Base-by-base conservation (phyloP, 2,797 vertebrate genomes). In the Leptoclinus maculatus region DNA sequence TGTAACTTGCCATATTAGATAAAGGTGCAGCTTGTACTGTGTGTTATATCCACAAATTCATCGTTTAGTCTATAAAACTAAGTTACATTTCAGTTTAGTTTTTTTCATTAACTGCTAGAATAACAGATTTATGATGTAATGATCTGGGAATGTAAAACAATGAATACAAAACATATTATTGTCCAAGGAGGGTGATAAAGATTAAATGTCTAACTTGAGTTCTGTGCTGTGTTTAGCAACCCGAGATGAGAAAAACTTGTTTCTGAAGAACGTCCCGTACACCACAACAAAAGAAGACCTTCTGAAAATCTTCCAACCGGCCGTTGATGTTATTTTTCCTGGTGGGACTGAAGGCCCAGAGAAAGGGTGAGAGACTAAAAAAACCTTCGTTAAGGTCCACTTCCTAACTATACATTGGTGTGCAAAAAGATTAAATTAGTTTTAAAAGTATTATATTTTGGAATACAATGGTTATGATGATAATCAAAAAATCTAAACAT, bases 201-300 rank as follows among this genome's bases (percentile, higher is more conserved):
- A 39, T 41, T 25, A 4, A 47, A 53, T 27, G 5, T 51, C 32
- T 49, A 34, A 78, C 34, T 49, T 59, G 53, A 51, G 2, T 3
- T 34, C 13, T 63, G 8, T 56, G 3, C 7, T 66, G 49, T 76
- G 74, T 82, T 66, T 56, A 10, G 36, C 88, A 95, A 96, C 92
- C 70, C 95, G 92, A 91, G 88, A 98, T 83, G 88, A 94, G 5
- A 95, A 95, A 66, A 97, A 96, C 0, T 91, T 99, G 73, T 96
- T 97, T 82, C 87, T 98, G 74, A 98, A 98, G 94, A 99, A 98
- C 47, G 82, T 99, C 29, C 96, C 97, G 0, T 97, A 95, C 82
- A 92, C 89, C 0, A 17, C 96, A 51, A 97, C 96, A 0, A 94
- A 95, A 76, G 91, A 96, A 1, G 95, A 96, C 0, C 90, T 99